Base-by-base conservation (phyloP, 1,140 invertebrate species). In the Eciton burchellii region DNA sequence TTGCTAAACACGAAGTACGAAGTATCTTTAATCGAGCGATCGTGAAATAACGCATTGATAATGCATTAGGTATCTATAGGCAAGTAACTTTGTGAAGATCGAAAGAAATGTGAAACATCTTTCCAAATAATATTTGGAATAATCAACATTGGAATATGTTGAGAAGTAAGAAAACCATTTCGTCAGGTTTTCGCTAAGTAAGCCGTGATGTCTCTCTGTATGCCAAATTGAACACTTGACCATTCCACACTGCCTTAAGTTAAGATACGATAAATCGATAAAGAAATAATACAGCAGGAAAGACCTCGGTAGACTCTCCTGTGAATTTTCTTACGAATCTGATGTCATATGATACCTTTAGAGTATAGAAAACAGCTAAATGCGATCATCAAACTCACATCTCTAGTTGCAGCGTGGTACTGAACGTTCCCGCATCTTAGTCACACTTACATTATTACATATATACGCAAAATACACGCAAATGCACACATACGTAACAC, bases 391-490 rank as follows among this genome's bases (percentile, higher is more conserved):
- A 81, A 87, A 88, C 87, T 88, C 87, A 88, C 87, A 88, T 88
- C 86, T 88, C 87, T 89, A 88, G 76, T 86, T 89, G 88, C 84
- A 88, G 88, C 92, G 90, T 92, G 92, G 91, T 93, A 91, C 89
- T 91, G 81, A 87, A 83, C 82, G 77, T 89, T 82, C 87, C 90
- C 89, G 89, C 90, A 91, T 91, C 84, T 85, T 84, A 84, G 63
- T 63, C 16, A 82, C 60, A 82, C 60, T 71, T 54, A 57, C 71
- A 63, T 43, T 68, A 47, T 56, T 16, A 57, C 73, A 82, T 45
- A 43, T 45, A 45, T 56, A 70, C 43, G 26, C 35, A 73, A 41
- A 26, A 43, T 1, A 59, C 16, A 73, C 21, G 57, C 14, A 52
- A 8, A 49, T 12, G 26, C 11, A n/a, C 9, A 71, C 12, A 71